Evolutionary conservation across 2,797 vertebrate genomes (phyloP), one percentile per base, ranked within the genome.

Genomic region (Hipposideros larvatus): DNA sequence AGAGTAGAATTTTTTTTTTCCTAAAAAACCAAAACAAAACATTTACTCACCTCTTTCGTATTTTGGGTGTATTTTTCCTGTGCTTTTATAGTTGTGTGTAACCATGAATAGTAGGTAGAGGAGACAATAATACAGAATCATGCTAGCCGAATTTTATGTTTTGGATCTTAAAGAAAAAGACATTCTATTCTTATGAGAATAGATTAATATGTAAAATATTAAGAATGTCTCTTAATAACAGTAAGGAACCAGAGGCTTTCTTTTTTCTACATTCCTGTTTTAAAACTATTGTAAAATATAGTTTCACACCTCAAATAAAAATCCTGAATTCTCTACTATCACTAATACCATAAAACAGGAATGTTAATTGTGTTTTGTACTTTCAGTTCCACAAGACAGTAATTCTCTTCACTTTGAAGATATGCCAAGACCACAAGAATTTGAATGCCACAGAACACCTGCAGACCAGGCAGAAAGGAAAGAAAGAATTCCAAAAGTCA

Each of bases 381-480:
- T 96, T 98, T 96, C 37, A 95, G 26, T 82, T 95, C 31, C 61
- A 93, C 21, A 66, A 97, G 96, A 15, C 1, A 95, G 63, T 97
- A 92, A 96, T 97, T 98, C 96, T 70, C 55, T 96, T 43, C 84
- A 71, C 22, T 51, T 59, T 96, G 75, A 98, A 98, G 90, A 93
- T 80, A 85, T 92, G 78, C 43, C 70, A 94, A 96, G 83, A 97
- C 78, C 93, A 70, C 87, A 98, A 95, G 41, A 95, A 96, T 98
- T 43, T 97, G 80, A 97, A 96, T 92, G 61, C 61, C 93, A 78
- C 0, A 5, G 68, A 98, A 98, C 96, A 98, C 96, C 94, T 98
- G 98, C 91, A 96, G 97, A 65, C 43, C 68, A 96, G 80, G 41
- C n/a, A 87, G 90, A 68, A 96, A 77, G 48, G 79, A 97, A 97